phyloP scores from a whole-genome alignment of 2,888 invertebrate genomes.

The Halocaridina rubra region DNA sequence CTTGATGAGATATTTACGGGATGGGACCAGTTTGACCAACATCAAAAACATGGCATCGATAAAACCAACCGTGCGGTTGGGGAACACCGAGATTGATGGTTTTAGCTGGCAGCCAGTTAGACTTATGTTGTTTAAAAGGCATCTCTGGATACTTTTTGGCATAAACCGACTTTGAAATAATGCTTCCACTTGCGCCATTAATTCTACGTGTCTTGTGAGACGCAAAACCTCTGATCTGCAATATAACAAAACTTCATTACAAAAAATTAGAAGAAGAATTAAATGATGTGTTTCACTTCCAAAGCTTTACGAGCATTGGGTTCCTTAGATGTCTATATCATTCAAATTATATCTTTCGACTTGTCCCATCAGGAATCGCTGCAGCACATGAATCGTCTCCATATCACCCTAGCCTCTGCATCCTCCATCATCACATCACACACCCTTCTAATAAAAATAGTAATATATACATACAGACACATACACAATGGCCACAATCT shows the following conservation, averaged over 20 bases:
- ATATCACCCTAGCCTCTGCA: too few relatives aligned
- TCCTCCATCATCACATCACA: too few relatives aligned
- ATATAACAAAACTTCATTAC: conserved; percentile 69
- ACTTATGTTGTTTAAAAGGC: conserved; percentile 21
- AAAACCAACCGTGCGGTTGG: conserved; percentile 47
- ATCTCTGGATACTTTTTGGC: conserved; percentile 24
- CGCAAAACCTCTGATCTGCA: conserved; percentile 75
- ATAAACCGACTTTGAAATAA: conserved; percentile 40
- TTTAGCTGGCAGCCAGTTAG: not conserved
- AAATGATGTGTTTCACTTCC: too few relatives aligned
- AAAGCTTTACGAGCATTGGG: too few relatives aligned
- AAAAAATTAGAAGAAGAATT: too few relatives aligned
- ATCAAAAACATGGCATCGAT: conserved; percentile 39
- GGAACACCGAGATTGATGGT: conserved; percentile 28
- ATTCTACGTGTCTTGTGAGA: conserved; percentile 82
- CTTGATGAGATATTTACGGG: conserved; percentile 33
- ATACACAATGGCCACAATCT: too few relatives aligned
- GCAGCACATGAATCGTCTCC: too few relatives aligned
- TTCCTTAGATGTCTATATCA: too few relatives aligned
- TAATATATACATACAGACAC: too few relatives aligned
- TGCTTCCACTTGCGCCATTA: conserved; percentile 82
- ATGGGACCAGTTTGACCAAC: not conserved
- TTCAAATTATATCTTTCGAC: too few relatives aligned
- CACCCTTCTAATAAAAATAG: too few relatives aligned
- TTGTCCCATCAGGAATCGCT: too few relatives aligned